Evolutionary conservation across 1,140 invertebrate species (phyloP).

Genomic region (Euborellia annulipes): DNA sequence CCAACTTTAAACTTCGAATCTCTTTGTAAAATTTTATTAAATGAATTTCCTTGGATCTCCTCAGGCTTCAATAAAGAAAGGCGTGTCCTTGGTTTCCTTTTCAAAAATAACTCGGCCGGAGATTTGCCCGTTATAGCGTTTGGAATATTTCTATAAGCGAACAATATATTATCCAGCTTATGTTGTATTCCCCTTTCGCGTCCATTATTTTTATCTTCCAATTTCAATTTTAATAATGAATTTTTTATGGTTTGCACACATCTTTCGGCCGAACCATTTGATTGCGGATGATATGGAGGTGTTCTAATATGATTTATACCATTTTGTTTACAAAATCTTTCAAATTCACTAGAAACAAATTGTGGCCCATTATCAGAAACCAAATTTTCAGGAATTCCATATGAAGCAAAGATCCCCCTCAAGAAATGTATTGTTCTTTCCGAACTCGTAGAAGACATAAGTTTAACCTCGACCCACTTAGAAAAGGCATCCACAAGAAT

Average conservation of each 20-base stretch:
- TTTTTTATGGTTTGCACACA: constrained; percentile 13
- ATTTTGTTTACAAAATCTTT: constrained; percentile 15
- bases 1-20: no score
- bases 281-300: constrained; percentile 11
- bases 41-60: no score
- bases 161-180: no score
- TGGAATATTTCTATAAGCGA: no score
- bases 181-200: no score
- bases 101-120: no score
- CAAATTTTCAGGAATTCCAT: constrained; percentile 22
- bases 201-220: neutral
- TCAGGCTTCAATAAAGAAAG: no score
- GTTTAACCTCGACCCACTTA: constrained; percentile 14
- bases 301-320: constrained; percentile 3
- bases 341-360: constrained; percentile 24
- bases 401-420: constrained; percentile 19
- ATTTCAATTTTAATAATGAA: neutral
- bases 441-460: constrained; percentile 7
- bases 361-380: constrained; percentile 25
- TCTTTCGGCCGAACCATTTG: constrained; percentile 16
- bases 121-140: no score
- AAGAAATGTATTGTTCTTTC: constrained; percentile 14
- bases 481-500: constrained; percentile 16
- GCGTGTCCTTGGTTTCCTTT: no score
- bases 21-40: no score